Evolutionary conservation across 2,797 vertebrate genomes (phyloP).

Genomic region (Sorex maritimensis): DNA sequence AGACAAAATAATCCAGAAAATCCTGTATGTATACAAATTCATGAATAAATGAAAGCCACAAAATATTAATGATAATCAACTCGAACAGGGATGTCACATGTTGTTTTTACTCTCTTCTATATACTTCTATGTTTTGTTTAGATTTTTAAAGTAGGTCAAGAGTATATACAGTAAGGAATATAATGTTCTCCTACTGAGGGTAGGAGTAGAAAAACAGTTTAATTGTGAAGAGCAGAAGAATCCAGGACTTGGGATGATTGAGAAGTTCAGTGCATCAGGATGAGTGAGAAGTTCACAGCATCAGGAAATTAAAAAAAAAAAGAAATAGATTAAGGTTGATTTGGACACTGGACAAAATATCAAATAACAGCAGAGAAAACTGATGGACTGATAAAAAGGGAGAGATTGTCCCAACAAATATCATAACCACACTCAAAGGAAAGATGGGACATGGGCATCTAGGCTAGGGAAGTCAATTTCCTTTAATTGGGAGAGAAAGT

Average conservation of each 20-base stretch:
- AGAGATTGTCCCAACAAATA: background rate
- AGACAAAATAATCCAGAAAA: constrained; percentile 27
- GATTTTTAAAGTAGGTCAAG: background rate
- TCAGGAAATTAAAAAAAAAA: background rate
- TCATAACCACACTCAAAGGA: background rate
- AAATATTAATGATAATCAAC: background rate
- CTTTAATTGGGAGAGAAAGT: background rate
- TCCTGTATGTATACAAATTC: background rate
- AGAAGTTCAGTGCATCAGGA: background rate
- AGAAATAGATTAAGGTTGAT: background rate
- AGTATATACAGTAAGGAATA: constrained; percentile 3
- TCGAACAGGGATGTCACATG: constrained; percentile 3
- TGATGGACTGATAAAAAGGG: background rate
- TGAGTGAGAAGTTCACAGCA: background rate
- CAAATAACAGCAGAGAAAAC: constrained; percentile 1
- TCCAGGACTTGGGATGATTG: background rate
- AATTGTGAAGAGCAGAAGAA: background rate
- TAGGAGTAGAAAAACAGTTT: background rate
- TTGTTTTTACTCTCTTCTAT: constrained; percentile 17
- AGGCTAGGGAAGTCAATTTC: background rate
- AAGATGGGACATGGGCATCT: background rate
- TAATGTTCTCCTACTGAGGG: background rate
- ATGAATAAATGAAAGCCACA: background rate
- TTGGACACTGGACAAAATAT: background rate
- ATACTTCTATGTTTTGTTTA: background rate